Base-by-base conservation (phyloP, 2,888 invertebrate genomes). In the Eristalis pertinax region DNA sequence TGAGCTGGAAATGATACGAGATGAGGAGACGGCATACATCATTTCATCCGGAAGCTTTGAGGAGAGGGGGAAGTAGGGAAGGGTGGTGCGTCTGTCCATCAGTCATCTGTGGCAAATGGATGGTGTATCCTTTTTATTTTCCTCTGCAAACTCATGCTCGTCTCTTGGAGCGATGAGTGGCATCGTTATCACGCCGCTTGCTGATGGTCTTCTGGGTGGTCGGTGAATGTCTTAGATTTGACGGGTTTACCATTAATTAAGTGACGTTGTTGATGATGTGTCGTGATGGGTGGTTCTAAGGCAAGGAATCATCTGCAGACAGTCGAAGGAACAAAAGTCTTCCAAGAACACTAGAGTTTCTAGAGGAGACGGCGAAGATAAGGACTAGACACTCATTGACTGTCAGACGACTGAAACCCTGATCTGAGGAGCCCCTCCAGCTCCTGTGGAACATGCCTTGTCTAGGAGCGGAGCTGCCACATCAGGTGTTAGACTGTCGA, bases 31-130 rank as follows among this genome's bases (percentile, higher is more conserved):
- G 67, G 43, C 76, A 82, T 78, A 86, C 74, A 82, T 82, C 86
- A 78, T 86, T 50, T 32, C 56, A 56, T 56, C 56, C 56, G 56
- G 56, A 11, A 10, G 38, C n/a, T 5, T 4, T n/a, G 50, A 1
- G 50, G 19, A 11, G 75, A 50, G 3, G 13, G 38, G 2, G 2
- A 4, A 35, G 11, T 35, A 2, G 35, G 35, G 35, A 4, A 5
- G 4, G 4, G 19, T 8, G 35, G 50, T 10, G 50, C 74, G 77
- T 63, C 65, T 85, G 85, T 78, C 82, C 85, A 86, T 82, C 85
- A 81, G 77, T 82, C 81, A 86, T 81, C 76, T 70, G 74, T 82
- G 78, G 85, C 85, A 86, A 86, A 86, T 86, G 85, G 82, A 78
- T 82, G 85, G 65, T 60, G 60, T 60, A 26, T 60, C 26, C 60